A percentile compares a stretch with the other conserved stretches of the same genome.
Conservation (phyloP, 2,888 invertebrate species). For the Tenthredo amoena region DNA sequence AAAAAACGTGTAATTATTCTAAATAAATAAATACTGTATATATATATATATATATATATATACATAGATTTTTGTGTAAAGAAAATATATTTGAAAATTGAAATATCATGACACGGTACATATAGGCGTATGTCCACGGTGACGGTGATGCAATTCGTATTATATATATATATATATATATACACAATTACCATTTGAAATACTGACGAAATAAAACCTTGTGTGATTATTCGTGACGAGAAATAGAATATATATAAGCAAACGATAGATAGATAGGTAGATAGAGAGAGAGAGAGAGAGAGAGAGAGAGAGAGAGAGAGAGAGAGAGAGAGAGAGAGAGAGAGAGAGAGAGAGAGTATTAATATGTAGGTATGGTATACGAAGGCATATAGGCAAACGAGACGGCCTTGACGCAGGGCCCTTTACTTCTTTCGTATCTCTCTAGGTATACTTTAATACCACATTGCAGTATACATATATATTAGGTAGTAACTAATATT, state of each 20-base stretch:
- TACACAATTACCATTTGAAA: background rate
- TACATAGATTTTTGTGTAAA: no score
- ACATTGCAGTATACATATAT: no score
- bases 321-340: background rate
- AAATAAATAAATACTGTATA: no score
- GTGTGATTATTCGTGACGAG: background rate
- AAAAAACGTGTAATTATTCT: no score
- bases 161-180: background rate
- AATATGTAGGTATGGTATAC: background rate
- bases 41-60: no score
- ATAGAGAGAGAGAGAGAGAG: background rate
- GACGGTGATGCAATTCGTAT: no score
- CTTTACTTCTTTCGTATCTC: background rate
- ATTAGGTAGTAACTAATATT: no score
- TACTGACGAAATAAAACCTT: slow-evolving; percentile 19
- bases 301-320: background rate
- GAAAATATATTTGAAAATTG: no score
- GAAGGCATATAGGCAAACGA: background rate
- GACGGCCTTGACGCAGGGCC: background rate
- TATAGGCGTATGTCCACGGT: no score
- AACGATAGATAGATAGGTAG: background rate
- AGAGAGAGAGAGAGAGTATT: background rate
- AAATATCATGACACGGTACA: no score
- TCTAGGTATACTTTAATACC: background rate
- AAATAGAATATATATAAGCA: background rate